Evolutionary conservation across 2,888 invertebrate genomes (phyloP).

Genomic region (Cyclophora punctaria): DNA sequence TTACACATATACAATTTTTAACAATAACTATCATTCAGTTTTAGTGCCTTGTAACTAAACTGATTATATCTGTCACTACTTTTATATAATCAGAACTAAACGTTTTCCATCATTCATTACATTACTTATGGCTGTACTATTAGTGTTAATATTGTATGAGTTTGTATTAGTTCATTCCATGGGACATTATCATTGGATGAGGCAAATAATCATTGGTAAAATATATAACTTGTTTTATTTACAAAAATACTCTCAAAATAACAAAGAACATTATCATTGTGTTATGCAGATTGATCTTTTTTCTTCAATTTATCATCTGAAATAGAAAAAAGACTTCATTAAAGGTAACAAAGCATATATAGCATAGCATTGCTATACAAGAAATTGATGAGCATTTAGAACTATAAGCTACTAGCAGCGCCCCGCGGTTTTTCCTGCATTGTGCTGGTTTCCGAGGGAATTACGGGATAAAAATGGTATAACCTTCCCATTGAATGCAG

Average conservation of each 20-base stretch:
- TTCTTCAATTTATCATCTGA: no score
- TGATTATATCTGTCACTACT: slow-evolving; percentile 4
- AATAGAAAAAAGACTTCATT: no score
- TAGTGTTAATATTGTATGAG: slow-evolving; percentile 9
- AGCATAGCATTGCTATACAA: no score
- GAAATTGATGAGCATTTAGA: no score
- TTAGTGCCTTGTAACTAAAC: slow-evolving; percentile 10
- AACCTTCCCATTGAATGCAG: no score
- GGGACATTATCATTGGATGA: slow-evolving; percentile 23
- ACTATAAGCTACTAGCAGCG: no score
- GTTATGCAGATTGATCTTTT: no score
- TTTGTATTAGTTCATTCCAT: slow-evolving; percentile 34
- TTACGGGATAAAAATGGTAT: no score
- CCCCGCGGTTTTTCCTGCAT: no score
- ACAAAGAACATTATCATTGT: no score
- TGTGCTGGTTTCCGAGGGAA: no score
- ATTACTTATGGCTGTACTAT: slow-evolving; percentile 8
- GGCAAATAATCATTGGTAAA: slow-evolving; percentile 29
- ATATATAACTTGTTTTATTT: slow-evolving; percentile 18
- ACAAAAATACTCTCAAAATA: neutral
- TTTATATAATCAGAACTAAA: slow-evolving; percentile 5
- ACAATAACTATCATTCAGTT: neutral
- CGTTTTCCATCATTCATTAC: slow-evolving; percentile 1
- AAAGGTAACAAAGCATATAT: no score
- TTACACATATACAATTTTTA: neutral